Evolutionary conservation across 2,888 invertebrate species (phyloP).

Genomic region (Ephialtes manifestator): DNA sequence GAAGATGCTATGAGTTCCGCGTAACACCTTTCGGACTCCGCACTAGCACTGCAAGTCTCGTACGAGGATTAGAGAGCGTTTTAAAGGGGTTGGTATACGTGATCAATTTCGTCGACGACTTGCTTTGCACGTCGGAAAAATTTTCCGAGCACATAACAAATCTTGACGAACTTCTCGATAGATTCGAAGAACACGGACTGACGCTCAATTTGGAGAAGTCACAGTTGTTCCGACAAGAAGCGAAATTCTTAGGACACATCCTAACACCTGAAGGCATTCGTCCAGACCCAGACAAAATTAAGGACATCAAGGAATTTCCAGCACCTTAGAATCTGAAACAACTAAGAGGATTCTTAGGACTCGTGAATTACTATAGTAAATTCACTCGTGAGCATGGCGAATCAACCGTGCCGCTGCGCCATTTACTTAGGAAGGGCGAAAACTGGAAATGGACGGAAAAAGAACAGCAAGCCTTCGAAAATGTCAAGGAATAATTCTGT

Average conservation of each 20-base stretch:
- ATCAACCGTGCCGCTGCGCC: conserved; percentile 37
- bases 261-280: conserved; percentile 53
- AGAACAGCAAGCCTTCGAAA: no score
- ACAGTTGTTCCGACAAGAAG: no score
- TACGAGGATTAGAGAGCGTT: not conserved
- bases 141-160: not conserved
- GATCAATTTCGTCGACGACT: not conserved
- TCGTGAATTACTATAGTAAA: conserved; percentile 63
- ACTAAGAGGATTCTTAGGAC: conserved; percentile 66
- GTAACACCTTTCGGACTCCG: not conserved
- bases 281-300: conserved; percentile 69
- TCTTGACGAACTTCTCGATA: not conserved
- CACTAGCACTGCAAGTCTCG: not conserved
- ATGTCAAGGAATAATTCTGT: no score
- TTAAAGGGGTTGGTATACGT: not conserved
- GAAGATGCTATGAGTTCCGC: not conserved
- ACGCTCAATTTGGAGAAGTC: no score
- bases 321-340: conserved; percentile 62
- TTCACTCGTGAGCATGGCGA: conserved; percentile 59
- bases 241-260: no score
- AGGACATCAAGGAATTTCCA: conserved; percentile 64
- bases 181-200: no score
- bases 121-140: not conserved
- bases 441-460: no score
- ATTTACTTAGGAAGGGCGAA: conserved; percentile 62